Base-by-base conservation (phyloP, 2,888 invertebrate species). In the Ormyrus labotus region DNA sequence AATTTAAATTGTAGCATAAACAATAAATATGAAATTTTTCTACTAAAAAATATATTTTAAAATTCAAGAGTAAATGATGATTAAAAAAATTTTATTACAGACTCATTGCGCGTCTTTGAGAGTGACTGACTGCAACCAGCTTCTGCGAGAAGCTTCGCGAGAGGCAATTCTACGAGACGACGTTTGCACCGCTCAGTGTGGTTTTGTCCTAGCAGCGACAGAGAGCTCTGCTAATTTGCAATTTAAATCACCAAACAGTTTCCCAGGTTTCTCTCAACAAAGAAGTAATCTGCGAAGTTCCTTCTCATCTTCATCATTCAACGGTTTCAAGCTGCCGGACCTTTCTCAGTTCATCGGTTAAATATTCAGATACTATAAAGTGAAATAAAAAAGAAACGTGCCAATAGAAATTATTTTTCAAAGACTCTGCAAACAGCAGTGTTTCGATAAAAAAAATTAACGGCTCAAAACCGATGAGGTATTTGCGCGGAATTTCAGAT, bases 101-200 rank as follows among this genome's bases (percentile, higher is more conserved):
- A 95, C 96, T 0, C 96, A 96, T 89, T 97, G 97, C 87, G 96
- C 97, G 2, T 97, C 97, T 0, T 92, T 97, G 8, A 94, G 96
- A 85, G 95, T 97, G 82, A 96, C 96, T 0, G 97, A 97, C 91
- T 97, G 97, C 91, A 94, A 94, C 13, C 96, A 96, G 86, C 92
- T 97, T 53, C 92, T 96, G 72, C 93, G 96, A 81, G 96, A 97
- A 90, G 96, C 96, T 93, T 95, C 96, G 73, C 93, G 95, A 76
- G 96, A 97, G 51, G 95, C 95, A 0, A 95, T 97, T 61, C 90
- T 96, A 45, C 93, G 95, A 2, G 98, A 98, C 88, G 96, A 96
- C 89, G 96, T 97, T 11, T 98, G 98, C 91, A 95, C 96, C 19
- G 96, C 97, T 4, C 97, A 98, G 91, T 98, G 98, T 89, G 96